Evolutionary conservation across 2,888 invertebrate species (phyloP), one percentile per base, ranked within the genome.

Genomic region (Pristionchus arcanus): DNA sequence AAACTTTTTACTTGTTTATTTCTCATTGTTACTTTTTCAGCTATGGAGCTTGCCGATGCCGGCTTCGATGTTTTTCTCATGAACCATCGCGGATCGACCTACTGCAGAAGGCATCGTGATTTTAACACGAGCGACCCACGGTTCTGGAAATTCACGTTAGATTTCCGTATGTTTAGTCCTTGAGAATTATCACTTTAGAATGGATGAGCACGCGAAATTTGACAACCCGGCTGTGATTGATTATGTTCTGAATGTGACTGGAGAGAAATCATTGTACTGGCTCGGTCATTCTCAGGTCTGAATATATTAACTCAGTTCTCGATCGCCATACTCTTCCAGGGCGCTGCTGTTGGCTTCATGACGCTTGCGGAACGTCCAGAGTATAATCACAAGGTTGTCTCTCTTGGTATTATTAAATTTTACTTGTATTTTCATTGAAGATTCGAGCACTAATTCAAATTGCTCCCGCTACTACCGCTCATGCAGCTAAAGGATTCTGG

Each of bases 11-110:
- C 2, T 19, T 42, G 42, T 37, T 34, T 74, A 21, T 34, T n/a
- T 34, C 16, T 34, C 31, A 34, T 31, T 21, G 42, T 37, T 25
- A 42, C 25, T 25, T 42, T 5, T 37, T 2, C 19, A 77, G 74
- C 74, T 0, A 37, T 77, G 74, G 31, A 21, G 7, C 74, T 77
- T 13, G 74, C 42, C 0, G 42, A 77, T 25, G 74, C 74, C 4
- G 74, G 74, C 4, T 77, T 77, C 21, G 74, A 77, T 11, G 74
- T 77, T 1, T 77, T 77, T 42, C 74, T 77, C 34, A 77, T 77
- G 25, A 77, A 77, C 21, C 74, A 77, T 42, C 34, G 74, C 5
- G 74, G 74, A 4, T 31, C 74, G 25, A 77, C 34, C 4, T 42
- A 77, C 74, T 42, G 42, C 21, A 77, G 42, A 42, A 77, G 9